A percentile compares a stretch with the other conserved stretches of the same genome.
Conservation (phyloP, 2,888 invertebrate species). For the Noctua janthe region DNA sequence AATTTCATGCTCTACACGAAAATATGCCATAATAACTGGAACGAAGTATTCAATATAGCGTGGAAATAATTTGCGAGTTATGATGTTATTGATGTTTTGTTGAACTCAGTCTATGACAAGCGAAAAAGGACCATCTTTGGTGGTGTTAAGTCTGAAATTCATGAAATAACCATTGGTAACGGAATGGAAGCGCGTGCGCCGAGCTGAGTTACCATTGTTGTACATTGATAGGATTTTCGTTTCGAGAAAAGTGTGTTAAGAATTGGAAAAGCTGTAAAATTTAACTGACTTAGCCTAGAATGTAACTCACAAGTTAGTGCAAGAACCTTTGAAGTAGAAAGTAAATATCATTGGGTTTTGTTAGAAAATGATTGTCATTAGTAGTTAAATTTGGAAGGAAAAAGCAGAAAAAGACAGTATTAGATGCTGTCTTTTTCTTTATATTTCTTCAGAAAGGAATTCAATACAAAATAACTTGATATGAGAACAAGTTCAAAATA, state of each 20-base stretch:
- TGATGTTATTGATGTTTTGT: conserved; percentile 56
- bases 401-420: neutral
- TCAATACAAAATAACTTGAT: neutral
- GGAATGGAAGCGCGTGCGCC: conserved; percentile 55
- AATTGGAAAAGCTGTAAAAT: conserved; percentile 22
- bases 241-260: conserved; percentile 46
- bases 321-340: neutral
- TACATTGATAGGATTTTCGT: conserved; percentile 35
- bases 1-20: conserved; percentile 50
- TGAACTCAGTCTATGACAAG: conserved; percentile 2
- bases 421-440: too few species aligned
- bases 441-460: too few species aligned
- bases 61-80: conserved; percentile 53
- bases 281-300: neutral
- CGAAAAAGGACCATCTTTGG: conserved; percentile 16
- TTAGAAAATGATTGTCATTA: neutral
- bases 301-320: neutral
- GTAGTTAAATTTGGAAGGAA: too few species aligned
- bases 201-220: conserved; percentile 52
- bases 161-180: conserved; percentile 40
- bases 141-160: conserved; percentile 31
- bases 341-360: neutral
- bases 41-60: conserved; percentile 49
- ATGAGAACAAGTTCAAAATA: neutral
- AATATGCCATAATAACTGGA: conserved; percentile 39